phyloP scores from a whole-genome alignment of 2,888 invertebrate species.

The Mylabris sibirica region DNA sequence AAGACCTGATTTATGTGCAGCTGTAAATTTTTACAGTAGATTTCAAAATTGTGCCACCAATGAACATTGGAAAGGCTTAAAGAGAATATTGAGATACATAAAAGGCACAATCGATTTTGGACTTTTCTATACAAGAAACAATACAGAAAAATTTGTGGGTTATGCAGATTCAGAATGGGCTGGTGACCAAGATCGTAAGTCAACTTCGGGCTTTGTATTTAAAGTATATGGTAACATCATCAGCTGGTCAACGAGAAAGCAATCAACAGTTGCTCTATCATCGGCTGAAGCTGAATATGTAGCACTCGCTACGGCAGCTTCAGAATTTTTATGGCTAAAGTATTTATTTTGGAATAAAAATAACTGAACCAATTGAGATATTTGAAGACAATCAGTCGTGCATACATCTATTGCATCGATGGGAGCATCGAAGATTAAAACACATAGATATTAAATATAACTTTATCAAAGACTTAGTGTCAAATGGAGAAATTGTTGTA shows the following conservation, averaged over 20 bases:
- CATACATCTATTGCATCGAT: constrained; percentile 20
- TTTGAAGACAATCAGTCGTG: constrained; percentile 38
- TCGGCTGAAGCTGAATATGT: constrained; percentile 53
- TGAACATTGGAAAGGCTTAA: constrained; percentile 31
- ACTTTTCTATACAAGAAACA: constrained; percentile 19
- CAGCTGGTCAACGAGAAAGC: constrained; percentile 49
- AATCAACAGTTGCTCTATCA: constrained; percentile 46
- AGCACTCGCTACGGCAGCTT: constrained; percentile 43
- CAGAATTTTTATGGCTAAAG: constrained; percentile 44
- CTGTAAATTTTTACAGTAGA: constrained; percentile 29
- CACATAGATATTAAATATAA: constrained; percentile 28
- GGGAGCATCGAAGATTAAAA: constrained; percentile 25
- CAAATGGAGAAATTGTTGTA: background rate
- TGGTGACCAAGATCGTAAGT: constrained; percentile 44
- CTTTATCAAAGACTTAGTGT: constrained; percentile 13
- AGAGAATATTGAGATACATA: constrained; percentile 35
- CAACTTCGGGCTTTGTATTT: constrained; percentile 49
- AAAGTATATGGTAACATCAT: constrained; percentile 44
- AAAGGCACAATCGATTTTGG: constrained; percentile 30
- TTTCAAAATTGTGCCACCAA: constrained; percentile 29
- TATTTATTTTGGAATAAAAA: constrained; percentile 25
- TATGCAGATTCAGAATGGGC: constrained; percentile 51
- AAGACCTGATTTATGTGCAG: constrained; percentile 28
- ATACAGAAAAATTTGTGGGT: constrained; percentile 25
- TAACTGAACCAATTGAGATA: constrained; percentile 33